These are phyloP conservation scores for Leptinotarsa texana DNA, from an alignment of 1,140 invertebrate species.

Conservation along the genomic window DNA sequence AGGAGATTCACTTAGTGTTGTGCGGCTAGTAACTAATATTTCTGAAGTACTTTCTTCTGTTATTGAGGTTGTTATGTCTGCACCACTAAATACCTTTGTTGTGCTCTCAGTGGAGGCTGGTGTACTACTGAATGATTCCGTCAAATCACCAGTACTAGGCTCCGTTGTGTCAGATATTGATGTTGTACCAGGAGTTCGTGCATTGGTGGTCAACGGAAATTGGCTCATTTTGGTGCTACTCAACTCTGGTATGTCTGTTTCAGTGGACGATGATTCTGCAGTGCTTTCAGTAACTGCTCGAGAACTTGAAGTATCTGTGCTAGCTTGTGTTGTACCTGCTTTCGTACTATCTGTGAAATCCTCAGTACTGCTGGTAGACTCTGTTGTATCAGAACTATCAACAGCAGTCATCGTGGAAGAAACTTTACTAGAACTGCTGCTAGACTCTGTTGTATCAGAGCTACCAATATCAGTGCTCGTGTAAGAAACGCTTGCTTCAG, in stretches of 20 bases:
- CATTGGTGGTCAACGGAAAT: slow-evolving; percentile 31
- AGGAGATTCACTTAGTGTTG: slow-evolving; percentile 18
- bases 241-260: slow-evolving; percentile 35
- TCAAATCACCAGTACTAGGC: neutral
- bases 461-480: slow-evolving; percentile 16
- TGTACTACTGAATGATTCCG: slow-evolving; percentile 17
- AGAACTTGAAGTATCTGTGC: neutral
- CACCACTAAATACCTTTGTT: neutral
- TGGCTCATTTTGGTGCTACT: slow-evolving; percentile 38
- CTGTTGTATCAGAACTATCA: slow-evolving; percentile 14
- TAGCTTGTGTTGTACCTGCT: no score
- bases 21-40: slow-evolving; percentile 32
- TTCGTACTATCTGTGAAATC: no score
- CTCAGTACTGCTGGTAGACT: slow-evolving; percentile 29
- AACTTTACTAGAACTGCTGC: slow-evolving; percentile 31
- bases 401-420: slow-evolving; percentile 20
- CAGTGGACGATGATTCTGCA: slow-evolving; percentile 3
- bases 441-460: slow-evolving; percentile 22
- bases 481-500: slow-evolving; percentile 28
- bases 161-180: slow-evolving; percentile 22
- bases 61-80: slow-evolving; percentile 13
- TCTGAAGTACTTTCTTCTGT: slow-evolving; percentile 29
- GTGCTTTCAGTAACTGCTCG: slow-evolving; percentile 28
- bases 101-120: slow-evolving; percentile 2
- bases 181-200: neutral